Evolutionary conservation across 2,113 vertebrate genomes (phyloP).

Genomic region (Atractosteus spatula): DNA sequence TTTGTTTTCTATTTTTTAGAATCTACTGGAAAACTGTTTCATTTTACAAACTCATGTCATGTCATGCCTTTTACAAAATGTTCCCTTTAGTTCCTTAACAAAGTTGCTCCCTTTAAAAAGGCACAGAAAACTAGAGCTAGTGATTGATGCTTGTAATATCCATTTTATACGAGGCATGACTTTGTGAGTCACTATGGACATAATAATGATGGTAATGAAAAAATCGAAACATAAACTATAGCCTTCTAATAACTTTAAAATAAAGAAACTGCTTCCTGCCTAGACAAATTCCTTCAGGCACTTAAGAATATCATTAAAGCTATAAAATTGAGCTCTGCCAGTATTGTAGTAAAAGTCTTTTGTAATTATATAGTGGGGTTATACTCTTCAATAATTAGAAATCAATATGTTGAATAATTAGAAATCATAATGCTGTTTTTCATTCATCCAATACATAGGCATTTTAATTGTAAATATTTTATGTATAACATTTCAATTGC

Average conservation of each 20-base stretch:
- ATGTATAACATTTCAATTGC: too few species aligned
- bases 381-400: background rate
- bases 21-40: background rate
- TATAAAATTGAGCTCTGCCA: background rate
- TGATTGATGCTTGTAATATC: conserved; percentile 3
- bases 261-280: background rate
- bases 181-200: conserved; percentile 6
- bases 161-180: conserved; percentile 6
- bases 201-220: conserved; percentile 11
- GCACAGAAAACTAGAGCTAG: background rate
- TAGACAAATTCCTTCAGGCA: background rate
- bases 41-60: background rate
- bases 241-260: conserved; percentile 5
- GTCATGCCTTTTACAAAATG: background rate
- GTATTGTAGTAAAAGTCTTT: background rate
- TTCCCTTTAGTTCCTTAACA: background rate
- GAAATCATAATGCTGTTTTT: background rate
- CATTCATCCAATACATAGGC: background rate
- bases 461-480: too few species aligned
- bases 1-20: too few species aligned
- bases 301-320: conserved; percentile 6
- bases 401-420: conserved; percentile 3
- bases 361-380: background rate
- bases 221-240: conserved; percentile 9
- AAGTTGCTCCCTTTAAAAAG: background rate